Percentiles rank a stretch among this genome's conserved stretches.
Conservation (phyloP, 2,888 invertebrate species). For the Creontiades dilutus region DNA sequence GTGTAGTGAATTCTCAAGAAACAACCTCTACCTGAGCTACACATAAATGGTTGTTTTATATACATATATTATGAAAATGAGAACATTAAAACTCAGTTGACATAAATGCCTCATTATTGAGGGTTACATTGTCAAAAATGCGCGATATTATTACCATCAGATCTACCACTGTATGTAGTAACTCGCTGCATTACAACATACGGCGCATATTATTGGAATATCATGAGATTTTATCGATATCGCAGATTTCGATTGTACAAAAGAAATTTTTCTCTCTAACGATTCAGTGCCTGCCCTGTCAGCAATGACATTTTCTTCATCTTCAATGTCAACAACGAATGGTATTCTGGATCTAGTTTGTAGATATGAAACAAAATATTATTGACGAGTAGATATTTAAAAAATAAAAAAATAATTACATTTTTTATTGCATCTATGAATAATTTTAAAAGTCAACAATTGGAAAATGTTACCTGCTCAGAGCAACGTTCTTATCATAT, state of each 20-base stretch:
- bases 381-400: constrained; percentile 36
- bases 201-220: too few species aligned
- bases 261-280: not conserved
- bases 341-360: constrained; percentile 42
- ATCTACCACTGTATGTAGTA: too few species aligned
- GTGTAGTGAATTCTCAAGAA: too few species aligned
- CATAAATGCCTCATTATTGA: too few species aligned
- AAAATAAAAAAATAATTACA: not conserved
- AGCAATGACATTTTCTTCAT: constrained; percentile 11
- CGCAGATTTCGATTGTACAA: not conserved
- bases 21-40: too few species aligned
- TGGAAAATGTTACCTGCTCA: constrained; percentile 35
- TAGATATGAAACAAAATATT: not conserved
- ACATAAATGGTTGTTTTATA: too few species aligned
- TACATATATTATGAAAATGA: too few species aligned
- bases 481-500: constrained; percentile 5
- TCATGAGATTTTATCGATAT: not conserved
- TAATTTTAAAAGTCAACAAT: not conserved
- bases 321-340: constrained; percentile 41
- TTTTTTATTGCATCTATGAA: constrained; percentile 10
- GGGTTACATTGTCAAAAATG: too few species aligned
- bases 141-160: too few species aligned
- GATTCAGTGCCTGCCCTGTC: constrained; percentile 39
- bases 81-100: too few species aligned
- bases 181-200: too few species aligned